Evolutionary conservation across 2,797 vertebrate species (phyloP), one percentile per base, ranked within the genome.

Genomic region (Garrulus glandarius): DNA sequence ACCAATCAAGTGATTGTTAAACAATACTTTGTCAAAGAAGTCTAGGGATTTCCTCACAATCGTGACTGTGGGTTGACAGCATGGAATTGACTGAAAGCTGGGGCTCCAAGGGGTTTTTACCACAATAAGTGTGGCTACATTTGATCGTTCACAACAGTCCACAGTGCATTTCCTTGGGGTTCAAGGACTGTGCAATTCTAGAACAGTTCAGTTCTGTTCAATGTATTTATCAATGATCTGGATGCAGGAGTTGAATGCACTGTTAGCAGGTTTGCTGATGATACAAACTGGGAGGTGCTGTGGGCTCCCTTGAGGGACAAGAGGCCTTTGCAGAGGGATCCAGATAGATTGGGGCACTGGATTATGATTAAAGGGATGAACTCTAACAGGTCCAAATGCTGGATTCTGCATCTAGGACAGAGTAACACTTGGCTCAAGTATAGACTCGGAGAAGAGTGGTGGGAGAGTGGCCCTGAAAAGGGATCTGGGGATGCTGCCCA

Each of bases 181-280:
- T 80, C 13, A 23, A 39, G 24, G 37, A 5, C 43, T 15, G 46
- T 26, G 24, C 46, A 47, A 47, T 47, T 47, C 23, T 47, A 47
- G 46, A 47, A 47, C 23, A 24, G 8, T 47, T 47, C 22, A 36
- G 22, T 36, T 19, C 27, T 22, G 3, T 39, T 69, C 44, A 57
- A 21, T 13, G 15, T 21, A 32, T 43, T 61, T 34, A 24, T 13
- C n/a, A 57, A 5, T 0, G 0, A 46, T 8, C 18, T 41, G 37
- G 18, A 32, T 52, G 22, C 37, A 75, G 69, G 37, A 41, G 19
- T 32, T 50, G 15, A 50, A 32, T 39, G 43, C 29, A 34, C 24
- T 19, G 9, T 50, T 39, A 68, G 15, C 24, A 63, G 32, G 22
- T 34, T 46, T 80, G 30, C 21, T 44, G 43, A 7, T 53, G 23